These are phyloP conservation scores for Aproaerema taeniolella DNA, from an alignment of 2,888 invertebrate genomes.

Conservation along the genomic window DNA sequence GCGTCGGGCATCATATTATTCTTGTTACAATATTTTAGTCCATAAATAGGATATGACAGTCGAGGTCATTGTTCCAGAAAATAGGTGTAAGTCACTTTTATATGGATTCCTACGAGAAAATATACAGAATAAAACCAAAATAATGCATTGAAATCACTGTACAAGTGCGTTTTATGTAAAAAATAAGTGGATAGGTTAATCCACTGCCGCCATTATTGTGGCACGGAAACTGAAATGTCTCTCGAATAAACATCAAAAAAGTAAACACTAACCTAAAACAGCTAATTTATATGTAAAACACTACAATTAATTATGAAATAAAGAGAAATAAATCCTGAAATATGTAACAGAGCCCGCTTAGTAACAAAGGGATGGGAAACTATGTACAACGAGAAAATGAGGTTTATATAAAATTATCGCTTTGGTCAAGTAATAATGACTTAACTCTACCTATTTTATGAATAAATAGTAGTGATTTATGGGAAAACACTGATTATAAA, in stretches of 20 bases:
- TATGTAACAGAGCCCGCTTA: slow-evolving; percentile 37
- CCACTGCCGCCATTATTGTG: slow-evolving; percentile 76
- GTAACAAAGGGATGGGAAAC: slow-evolving; percentile 61
- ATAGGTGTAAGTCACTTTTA: slow-evolving; percentile 52
- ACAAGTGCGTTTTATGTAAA: slow-evolving; percentile 38
- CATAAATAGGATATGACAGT: slow-evolving; percentile 64
- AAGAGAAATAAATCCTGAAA: slow-evolving; percentile 22
- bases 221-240: slow-evolving; percentile 73
- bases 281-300: slow-evolving; percentile 26
- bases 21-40: slow-evolving; percentile 68
- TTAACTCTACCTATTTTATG: slow-evolving; percentile 25
- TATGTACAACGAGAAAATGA: slow-evolving; percentile 64
- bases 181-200: slow-evolving; percentile 71
- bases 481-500: slow-evolving; percentile 46
- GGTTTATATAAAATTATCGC: slow-evolving; percentile 58
- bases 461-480: slow-evolving; percentile 20
- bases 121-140: slow-evolving; percentile 49
- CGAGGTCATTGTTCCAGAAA: slow-evolving; percentile 72
- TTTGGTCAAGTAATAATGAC: slow-evolving; percentile 33
- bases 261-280: slow-evolving; percentile 65
- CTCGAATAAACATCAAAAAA: slow-evolving; percentile 68
- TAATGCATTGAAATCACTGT: slow-evolving; percentile 31
- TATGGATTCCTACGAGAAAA: slow-evolving; percentile 54
- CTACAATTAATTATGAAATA: slow-evolving; percentile 20
- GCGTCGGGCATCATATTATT: slow-evolving; percentile 54